phyloP scores from a whole-genome alignment of 1,140 invertebrate genomes.

The Drosophila tropicalis region DNA sequence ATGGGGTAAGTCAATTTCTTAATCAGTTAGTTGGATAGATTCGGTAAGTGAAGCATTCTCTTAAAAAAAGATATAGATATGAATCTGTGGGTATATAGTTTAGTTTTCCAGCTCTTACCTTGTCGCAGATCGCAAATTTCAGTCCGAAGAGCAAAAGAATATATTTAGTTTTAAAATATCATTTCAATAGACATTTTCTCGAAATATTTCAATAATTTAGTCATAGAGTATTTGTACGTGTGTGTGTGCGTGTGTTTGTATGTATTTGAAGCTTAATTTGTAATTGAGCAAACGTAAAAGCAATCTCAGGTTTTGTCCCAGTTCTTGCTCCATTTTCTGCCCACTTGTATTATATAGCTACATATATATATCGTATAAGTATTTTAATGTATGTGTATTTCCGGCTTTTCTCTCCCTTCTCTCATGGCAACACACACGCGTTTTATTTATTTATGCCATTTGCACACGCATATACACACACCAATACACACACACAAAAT shows the following conservation, averaged over 20 bases:
- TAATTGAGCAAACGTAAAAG: slow-evolving; percentile 33
- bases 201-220: neutral
- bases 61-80: too few species aligned
- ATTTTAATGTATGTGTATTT: slow-evolving; percentile 78
- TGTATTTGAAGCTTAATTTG: neutral
- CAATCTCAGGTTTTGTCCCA: slow-evolving; percentile 30
- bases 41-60: too few species aligned
- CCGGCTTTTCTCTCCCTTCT: slow-evolving; percentile 44
- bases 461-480: slow-evolving; percentile 54
- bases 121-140: too few species aligned
- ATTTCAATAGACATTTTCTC: neutral
- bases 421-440: slow-evolving; percentile 56
- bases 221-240: neutral
- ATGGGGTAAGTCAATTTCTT: neutral
- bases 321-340: slow-evolving; percentile 48
- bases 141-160: too few species aligned
- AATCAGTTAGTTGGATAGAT: neutral
- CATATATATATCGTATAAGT: slow-evolving; percentile 58
- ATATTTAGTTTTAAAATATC: too few species aligned
- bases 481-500: slow-evolving; percentile 32
- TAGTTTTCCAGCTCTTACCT: too few species aligned
- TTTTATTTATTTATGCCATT: slow-evolving; percentile 80
- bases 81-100: too few species aligned
- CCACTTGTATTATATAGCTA: slow-evolving; percentile 45
- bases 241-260: neutral